Evolutionary conservation across 1,140 invertebrate species (phyloP), one percentile per base, ranked within the genome.

Genomic region (Bactericera cockerelli): DNA sequence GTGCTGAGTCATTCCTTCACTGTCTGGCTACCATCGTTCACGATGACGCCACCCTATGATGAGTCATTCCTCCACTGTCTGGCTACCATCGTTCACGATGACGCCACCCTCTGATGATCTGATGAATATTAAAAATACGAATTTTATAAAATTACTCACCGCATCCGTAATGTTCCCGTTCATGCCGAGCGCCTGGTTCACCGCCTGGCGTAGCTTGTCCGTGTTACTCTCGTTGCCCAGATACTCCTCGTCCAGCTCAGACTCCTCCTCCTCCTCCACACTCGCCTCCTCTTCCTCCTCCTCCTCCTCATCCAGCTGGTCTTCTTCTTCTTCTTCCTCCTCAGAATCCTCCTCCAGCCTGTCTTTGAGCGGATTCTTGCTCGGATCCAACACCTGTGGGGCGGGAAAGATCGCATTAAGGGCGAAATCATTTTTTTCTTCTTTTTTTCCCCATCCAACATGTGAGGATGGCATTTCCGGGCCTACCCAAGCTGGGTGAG

Each of bases 181-280:
- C 42, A 49, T 49, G 6, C 42, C 42, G 8, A 49, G 22, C 3
- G 42, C 42, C 42, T 49, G 42, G 22, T 49, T 49, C 8, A 49
- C 42, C 22, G n/a, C 42, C 22, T 49, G 42, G 6, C 42, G n/a
- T 16, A 49, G 42, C 22, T 49, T 49, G 19, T 49, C 42, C 22
- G 42, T 49, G 42, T 49, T 49, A 49, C 42, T 49, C 22, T 49
- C 42, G 19, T 49, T 49, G 4, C 42, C 42, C n/a, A 49, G 42
- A 49, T 49, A 49, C 19, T 49, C 42, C n/a, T 49, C 42, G 19
- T 49, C 42, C 8, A 49, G 6, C 4, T 49, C 42, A 4, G 42
- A 49, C n/a, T 49, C 42, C 42, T 49, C 42, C 22, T 49, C 42
- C 8, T 49, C 22, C 22, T 49, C 42, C 6, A 6, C 22, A 22